These are phyloP conservation scores for Calephelis perditalis DNA, from an alignment of 2,888 invertebrate species.

Conservation along the genomic window DNA sequence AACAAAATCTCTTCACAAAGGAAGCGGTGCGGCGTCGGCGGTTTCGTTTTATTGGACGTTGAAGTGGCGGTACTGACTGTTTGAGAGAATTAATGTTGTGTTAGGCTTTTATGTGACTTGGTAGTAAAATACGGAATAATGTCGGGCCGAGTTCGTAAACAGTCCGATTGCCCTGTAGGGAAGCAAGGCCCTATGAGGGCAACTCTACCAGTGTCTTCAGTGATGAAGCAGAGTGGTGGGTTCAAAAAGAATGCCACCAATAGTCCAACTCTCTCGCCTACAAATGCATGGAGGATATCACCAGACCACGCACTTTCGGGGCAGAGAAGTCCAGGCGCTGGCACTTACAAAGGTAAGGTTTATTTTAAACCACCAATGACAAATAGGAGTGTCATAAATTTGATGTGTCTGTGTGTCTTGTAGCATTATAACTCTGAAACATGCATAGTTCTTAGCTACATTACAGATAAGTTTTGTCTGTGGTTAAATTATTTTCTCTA, in stretches of 20 bases:
- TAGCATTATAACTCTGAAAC: too few species aligned
- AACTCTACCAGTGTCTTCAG: conserved; percentile 85
- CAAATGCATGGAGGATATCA: conserved; percentile 83
- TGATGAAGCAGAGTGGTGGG: conserved; percentile 81
- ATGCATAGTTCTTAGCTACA: too few species aligned
- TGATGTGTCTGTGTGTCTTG: too few species aligned
- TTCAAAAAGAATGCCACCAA: conserved; percentile 79
- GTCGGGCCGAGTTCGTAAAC: conserved; percentile 82
- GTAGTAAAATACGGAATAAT: conserved; percentile 49
- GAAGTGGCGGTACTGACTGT: conserved; percentile 37
- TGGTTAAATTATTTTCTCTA: too few species aligned
- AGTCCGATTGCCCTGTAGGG: conserved; percentile 80
- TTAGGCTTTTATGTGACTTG: conserved; percentile 38
- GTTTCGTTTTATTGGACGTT: conserved; percentile 49
- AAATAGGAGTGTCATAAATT: too few species aligned
- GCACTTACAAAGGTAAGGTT: conserved; percentile 82
- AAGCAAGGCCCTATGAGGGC: conserved; percentile 85
- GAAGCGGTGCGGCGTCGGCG: conserved; percentile 62
- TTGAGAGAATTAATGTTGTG: conserved; percentile 39
- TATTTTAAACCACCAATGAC: background rate
- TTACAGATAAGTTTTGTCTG: background rate
- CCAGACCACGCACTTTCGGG: conserved; percentile 84
- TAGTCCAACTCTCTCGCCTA: conserved; percentile 83
- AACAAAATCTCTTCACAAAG: conserved; percentile 62
- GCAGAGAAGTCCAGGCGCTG: conserved; percentile 85